These are phyloP conservation scores for Aplidium turbinatum DNA, from an alignment of 23 tunicate genomes.

Conservation along the genomic window DNA sequence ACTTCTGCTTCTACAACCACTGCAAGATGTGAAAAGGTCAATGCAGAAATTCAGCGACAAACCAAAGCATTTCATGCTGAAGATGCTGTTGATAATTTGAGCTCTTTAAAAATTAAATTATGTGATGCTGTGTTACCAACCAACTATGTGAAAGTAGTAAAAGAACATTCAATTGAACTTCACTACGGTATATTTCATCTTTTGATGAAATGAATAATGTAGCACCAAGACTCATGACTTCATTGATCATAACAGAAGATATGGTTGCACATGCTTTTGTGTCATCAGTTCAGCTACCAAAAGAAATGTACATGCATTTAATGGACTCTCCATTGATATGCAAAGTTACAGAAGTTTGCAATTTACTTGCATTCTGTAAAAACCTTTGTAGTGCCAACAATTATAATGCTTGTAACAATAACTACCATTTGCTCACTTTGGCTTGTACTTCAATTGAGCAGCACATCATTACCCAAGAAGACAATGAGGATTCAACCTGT, in stretches of 20 bases:
- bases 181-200: neutral
- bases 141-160: neutral
- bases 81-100: neutral
- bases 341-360: neutral
- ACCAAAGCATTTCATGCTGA: neutral
- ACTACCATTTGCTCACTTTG: neutral
- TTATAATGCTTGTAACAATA: neutral
- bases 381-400: neutral
- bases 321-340: neutral
- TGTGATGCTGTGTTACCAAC: neutral
- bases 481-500: too few species aligned
- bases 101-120: neutral
- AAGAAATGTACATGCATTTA: slow-evolving; percentile 2
- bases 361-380: slow-evolving; percentile 14
- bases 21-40: too few species aligned
- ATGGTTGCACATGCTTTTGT: slow-evolving; percentile 1
- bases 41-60: too few species aligned
- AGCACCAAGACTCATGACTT: slow-evolving; percentile 6
- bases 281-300: slow-evolving; percentile 3
- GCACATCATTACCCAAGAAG: neutral
- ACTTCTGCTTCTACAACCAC: too few species aligned
- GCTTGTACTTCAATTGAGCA: neutral
- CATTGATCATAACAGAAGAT: slow-evolving; percentile 1
- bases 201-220: neutral
- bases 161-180: neutral